Percentiles rank a stretch among this genome's conserved stretches.
phyloP scores from a whole-genome alignment of 1,140 invertebrate genomes.

The Sesamia nonagrioides region DNA sequence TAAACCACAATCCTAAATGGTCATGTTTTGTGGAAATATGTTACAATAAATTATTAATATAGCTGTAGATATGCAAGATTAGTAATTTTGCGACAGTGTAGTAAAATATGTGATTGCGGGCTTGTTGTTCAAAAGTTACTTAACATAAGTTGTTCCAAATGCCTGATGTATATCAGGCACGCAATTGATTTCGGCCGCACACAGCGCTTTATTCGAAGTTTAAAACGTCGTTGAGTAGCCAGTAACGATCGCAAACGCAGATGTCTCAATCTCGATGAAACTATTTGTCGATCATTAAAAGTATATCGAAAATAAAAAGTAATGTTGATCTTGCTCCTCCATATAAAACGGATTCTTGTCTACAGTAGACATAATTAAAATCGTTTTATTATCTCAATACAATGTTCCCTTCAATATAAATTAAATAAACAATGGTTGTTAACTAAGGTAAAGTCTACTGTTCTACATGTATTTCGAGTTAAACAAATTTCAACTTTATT shows the following conservation, averaged over 20 bases:
- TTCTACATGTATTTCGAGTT: no score
- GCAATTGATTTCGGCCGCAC: background rate
- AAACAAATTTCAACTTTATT: no score
- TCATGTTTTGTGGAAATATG: background rate
- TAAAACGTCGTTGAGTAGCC: background rate
- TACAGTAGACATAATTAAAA: background rate
- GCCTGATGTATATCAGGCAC: background rate
- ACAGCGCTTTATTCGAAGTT: background rate
- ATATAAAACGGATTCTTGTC: background rate
- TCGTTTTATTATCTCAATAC: background rate
- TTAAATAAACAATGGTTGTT: no score
- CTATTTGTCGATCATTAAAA: no score
- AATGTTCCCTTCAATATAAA: background rate
- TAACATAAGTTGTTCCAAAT: background rate
- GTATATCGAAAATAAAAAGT: no score
- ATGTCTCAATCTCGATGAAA: no score
- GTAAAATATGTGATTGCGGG: background rate
- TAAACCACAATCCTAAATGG: background rate
- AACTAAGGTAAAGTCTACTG: no score
- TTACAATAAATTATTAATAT: slow-evolving; percentile 3
- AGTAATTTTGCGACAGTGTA: background rate
- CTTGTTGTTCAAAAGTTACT: background rate
- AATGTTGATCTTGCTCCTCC: background rate
- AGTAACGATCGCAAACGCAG: background rate
- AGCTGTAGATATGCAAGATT: background rate